Percentiles rank a stretch among this genome's conserved stretches.
Evolutionary conservation across 2,888 invertebrate species (phyloP).

Genomic region (Cantharis lateralis): DNA sequence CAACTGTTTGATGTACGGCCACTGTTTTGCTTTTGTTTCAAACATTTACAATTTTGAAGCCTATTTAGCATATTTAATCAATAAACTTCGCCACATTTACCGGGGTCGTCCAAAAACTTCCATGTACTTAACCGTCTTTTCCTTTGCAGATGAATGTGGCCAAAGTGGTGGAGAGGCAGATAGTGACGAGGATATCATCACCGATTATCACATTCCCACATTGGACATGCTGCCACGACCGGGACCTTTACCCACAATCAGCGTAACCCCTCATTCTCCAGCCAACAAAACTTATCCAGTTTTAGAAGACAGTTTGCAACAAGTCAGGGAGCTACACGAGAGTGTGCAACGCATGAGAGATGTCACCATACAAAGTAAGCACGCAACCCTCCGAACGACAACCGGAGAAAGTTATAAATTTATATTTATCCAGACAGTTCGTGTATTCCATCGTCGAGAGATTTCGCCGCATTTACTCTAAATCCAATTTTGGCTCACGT

Average conservation of each 20-base stretch:
- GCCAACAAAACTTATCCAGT: conserved; percentile 73
- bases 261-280: conserved; percentile 87
- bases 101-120: no score
- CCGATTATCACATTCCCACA: conserved; percentile 65
- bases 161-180: conserved; percentile 73
- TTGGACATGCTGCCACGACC: conserved; percentile 46
- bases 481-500: conserved; percentile 53
- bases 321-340: conserved; percentile 75
- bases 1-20: neutral
- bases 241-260: conserved; percentile 74
- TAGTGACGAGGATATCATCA: conserved; percentile 81
- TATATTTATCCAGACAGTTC: conserved; percentile 30
- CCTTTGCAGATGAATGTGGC: conserved; percentile 67
- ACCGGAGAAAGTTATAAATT: neutral
- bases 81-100: neutral
- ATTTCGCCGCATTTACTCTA: conserved; percentile 50
- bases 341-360: conserved; percentile 80
- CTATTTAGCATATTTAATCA: neutral
- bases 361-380: conserved; percentile 57
- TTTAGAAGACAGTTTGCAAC: conserved; percentile 74
- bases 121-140: no score
- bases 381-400: neutral
- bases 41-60: conserved; percentile 7
- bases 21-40: neutral
- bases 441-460: conserved; percentile 42